Evolutionary conservation across 2,888 invertebrate species (phyloP), one percentile per base, ranked within the genome.

Genomic region (Eulithis prunata): DNA sequence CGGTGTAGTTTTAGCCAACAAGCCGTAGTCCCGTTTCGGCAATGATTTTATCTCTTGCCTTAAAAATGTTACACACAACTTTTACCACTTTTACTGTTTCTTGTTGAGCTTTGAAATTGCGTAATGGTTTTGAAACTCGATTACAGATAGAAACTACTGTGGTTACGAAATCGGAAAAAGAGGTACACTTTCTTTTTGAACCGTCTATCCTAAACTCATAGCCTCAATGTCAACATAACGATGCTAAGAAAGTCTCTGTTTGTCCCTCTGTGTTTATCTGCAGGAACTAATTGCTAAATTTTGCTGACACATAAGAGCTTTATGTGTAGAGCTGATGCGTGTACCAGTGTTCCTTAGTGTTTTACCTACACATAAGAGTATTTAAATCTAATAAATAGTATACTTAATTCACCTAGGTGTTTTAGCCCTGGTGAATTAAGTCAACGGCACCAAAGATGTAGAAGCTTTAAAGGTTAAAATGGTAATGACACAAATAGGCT

Each of bases 141-240:
- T 46, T 58, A 62, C 58, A 41, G 54, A 51, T 62, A 58, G 59
- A 61, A 62, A 61, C 60, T 56, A 49, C 32, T 14, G 57, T 58
- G 8, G 63, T 71, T 70, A 60, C 66, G 68, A 66, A 68, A 69
- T 66, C 64, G 55, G 59, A 64, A 69, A 65, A 66, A 57, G 62
- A 62, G 56, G 57, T 38, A 54, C 63, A 66, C 71, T 73, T 69
- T 71, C 72, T 69, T 64, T 66, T 64, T 57, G 66, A 66, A 66
- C 52, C 47, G 60, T 69, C 59, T 62, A 60, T 59, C 21, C 36
- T 59, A 13, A 14, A 57, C 47, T 47, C 11, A 55, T 59, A 64
- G 43, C 52, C 32, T 32, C 4, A 5, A 32, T 21, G 21, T 21
- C 21, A 21, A 21, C 1, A 21, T 21, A 21, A 21, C 21, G 21